Evolutionary conservation across 2,113 vertebrate species (phyloP).

Genomic region (Mionectes macconnelli): DNA sequence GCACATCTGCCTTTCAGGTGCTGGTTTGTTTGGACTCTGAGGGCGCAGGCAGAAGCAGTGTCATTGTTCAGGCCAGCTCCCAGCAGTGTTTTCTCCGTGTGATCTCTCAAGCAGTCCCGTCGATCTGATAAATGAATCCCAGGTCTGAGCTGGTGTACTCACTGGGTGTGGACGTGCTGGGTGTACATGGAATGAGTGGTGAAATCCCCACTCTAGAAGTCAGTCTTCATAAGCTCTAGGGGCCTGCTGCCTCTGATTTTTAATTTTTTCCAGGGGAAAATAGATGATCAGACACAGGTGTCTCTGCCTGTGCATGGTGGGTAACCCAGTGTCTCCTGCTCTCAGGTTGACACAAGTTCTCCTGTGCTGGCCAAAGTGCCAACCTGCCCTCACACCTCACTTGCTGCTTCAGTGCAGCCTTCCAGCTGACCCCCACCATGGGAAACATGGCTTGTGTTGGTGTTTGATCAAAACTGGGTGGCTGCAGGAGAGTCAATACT

Average conservation of each 20-base stretch:
- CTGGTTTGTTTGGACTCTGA: neutral
- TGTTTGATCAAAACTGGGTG: neutral
- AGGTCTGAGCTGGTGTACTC: neutral
- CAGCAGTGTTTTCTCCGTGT: neutral
- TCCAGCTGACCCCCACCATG: accelerated
- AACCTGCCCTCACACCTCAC: accelerated
- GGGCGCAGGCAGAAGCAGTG: neutral
- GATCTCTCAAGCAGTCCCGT: neutral
- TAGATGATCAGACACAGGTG: neutral
- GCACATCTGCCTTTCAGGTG: neutral
- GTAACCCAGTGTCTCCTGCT: neutral
- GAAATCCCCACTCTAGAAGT: neutral
- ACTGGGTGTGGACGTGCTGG: neutral
- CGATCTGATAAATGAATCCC: neutral
- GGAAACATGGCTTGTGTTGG: accelerated
- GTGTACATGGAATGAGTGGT: accelerated
- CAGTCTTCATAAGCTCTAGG: accelerated
- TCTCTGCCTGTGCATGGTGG: accelerated
- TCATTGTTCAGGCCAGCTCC: neutral
- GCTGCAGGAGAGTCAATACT: neutral
- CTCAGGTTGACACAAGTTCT: accelerated
- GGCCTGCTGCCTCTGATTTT: neutral
- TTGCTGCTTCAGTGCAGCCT: accelerated
- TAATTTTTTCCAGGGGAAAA: neutral
- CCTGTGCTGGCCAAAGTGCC: neutral